phyloP scores from a whole-genome alignment of 2,888 invertebrate genomes.

The Scaptomyza reducta region DNA sequence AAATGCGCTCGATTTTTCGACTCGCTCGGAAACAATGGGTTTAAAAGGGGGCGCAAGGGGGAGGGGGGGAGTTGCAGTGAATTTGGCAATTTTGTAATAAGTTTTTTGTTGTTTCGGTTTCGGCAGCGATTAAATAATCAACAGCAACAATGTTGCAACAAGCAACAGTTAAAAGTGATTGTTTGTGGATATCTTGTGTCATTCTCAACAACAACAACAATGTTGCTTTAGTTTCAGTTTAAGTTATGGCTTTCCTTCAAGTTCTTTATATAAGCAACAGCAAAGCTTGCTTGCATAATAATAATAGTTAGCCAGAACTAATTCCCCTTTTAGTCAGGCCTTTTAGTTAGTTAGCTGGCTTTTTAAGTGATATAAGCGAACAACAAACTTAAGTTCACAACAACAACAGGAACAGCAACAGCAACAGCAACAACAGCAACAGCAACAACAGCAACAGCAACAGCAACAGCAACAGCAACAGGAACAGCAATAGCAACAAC shows the following conservation, averaged over 20 bases:
- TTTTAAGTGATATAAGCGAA: conserved; percentile 12
- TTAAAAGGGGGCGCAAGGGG: neutral
- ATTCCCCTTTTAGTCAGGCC: conserved; percentile 21
- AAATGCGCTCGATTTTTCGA: conserved; percentile 75
- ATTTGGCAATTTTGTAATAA: conserved; percentile 79
- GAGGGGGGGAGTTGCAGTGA: conserved; percentile 11
- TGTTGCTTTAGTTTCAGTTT: conserved; percentile 26
- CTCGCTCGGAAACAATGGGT: conserved; percentile 34
- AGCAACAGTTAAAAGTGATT: conserved; percentile 55
- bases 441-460: neutral
- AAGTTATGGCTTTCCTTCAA: neutral
- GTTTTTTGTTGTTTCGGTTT: conserved; percentile 45
- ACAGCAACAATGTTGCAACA: conserved; percentile 68
- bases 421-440: too few species aligned
- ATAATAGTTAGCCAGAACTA: conserved; percentile 18
- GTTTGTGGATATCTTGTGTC: conserved; percentile 52
- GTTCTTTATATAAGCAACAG: conserved; percentile 21
- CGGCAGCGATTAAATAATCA: conserved; percentile 73
- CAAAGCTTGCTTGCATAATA: conserved; percentile 27
- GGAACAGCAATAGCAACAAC: too few species aligned
- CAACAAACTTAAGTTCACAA: too few species aligned
- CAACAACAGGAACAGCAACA: too few species aligned
- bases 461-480: conserved; percentile 1
- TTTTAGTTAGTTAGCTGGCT: conserved; percentile 1
- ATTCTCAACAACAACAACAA: conserved; percentile 31